Evolutionary conservation across 2,113 vertebrate genomes (phyloP).

Genomic region (Oryctolagus cuniculus): DNA sequence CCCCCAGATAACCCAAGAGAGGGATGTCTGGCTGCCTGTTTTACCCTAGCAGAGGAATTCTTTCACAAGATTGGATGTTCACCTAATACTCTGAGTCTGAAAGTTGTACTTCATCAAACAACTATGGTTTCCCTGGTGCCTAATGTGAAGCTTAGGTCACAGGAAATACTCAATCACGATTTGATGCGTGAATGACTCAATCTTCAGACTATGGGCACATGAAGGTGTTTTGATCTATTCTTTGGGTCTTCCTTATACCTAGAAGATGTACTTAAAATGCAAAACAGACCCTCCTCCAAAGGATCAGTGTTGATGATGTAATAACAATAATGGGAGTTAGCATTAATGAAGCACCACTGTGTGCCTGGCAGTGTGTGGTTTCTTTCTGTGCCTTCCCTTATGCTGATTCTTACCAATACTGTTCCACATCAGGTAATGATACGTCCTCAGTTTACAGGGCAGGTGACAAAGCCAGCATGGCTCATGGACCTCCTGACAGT

Average conservation of each 20-base stretch:
- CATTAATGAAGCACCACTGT: not conserved
- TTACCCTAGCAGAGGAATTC: not conserved
- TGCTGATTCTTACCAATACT: not conserved
- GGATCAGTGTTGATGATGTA: not conserved
- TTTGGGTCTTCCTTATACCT: not conserved
- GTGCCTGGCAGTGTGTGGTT: rapidly evolving
- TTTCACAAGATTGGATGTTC: not conserved
- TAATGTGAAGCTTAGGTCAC: not conserved
- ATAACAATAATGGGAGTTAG: not conserved
- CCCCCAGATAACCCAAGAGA: not conserved
- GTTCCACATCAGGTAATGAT: not conserved
- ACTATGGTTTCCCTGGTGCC: not conserved
- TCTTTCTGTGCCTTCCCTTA: not conserved
- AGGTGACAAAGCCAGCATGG: not conserved
- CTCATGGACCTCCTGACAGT: not conserved
- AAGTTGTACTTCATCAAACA: not conserved
- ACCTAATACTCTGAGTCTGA: not conserved
- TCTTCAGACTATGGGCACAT: not conserved
- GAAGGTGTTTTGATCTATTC: not conserved
- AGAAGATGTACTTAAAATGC: slow-evolving; percentile 47
- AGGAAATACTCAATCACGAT: not conserved
- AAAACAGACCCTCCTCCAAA: not conserved
- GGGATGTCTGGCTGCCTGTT: not conserved
- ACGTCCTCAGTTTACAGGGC: no score
- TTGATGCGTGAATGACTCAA: not conserved